Conservation (phyloP, 2,797 vertebrate species). For the Anas capensis region DNA sequence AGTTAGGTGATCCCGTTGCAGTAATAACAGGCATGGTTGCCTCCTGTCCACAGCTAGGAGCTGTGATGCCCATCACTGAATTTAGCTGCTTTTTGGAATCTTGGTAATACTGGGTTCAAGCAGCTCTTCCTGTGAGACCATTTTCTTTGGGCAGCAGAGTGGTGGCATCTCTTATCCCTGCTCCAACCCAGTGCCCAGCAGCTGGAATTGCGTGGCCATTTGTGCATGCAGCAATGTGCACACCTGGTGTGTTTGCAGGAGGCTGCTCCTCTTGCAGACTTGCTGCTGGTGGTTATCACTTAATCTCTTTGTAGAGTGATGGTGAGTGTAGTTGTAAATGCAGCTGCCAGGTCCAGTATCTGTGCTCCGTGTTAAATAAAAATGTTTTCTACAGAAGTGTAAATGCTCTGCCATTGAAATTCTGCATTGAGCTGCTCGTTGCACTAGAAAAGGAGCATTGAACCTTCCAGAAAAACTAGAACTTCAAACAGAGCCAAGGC, state of each 20-base stretch:
- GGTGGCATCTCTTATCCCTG: not conserved
- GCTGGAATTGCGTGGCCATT: accelerated
- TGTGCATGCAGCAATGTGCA: not conserved
- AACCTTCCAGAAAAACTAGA: not conserved
- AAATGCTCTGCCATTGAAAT: not conserved
- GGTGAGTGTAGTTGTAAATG: not conserved
- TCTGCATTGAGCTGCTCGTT: not conserved
- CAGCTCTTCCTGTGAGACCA: accelerated
- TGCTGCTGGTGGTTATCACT: not conserved
- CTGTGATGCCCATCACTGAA: not conserved
- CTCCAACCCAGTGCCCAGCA: accelerated
- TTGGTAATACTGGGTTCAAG: not conserved
- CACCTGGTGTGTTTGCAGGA: not conserved
- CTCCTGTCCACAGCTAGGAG: not conserved
- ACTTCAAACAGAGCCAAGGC: not conserved
- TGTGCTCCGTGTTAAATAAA: not conserved
- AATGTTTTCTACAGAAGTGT: not conserved
- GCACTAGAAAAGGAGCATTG: too few species aligned
- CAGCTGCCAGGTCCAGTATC: not conserved
- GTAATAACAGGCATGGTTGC: accelerated
- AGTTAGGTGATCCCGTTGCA: not conserved
- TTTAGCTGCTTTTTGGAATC: not conserved
- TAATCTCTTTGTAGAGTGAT: not conserved
- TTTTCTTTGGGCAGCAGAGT: not conserved
- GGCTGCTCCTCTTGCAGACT: accelerated